These are phyloP conservation scores for Scaeva pyrastri DNA, from an alignment of 2,888 invertebrate genomes.

Conservation along the genomic window DNA sequence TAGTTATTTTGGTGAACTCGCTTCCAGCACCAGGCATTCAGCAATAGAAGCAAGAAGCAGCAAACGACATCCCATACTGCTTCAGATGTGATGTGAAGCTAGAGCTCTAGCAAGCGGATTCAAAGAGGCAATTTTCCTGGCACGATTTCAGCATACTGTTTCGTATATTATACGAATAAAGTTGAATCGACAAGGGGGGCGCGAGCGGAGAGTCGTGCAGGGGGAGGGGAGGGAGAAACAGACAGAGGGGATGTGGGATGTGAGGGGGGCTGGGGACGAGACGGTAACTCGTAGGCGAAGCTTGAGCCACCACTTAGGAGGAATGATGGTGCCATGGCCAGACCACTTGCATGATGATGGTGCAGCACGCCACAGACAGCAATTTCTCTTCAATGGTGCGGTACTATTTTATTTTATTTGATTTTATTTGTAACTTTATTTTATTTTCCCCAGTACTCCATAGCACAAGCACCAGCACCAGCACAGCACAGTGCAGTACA, in stretches of 20 bases:
- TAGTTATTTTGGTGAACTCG: conserved; percentile 27
- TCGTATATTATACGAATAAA: not conserved
- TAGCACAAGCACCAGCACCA: too few species aligned
- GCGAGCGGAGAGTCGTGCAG: too few species aligned
- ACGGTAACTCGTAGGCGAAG: conserved; percentile 28
- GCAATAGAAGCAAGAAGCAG: conserved; percentile 12
- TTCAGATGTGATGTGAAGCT: conserved; percentile 30
- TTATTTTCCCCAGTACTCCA: not conserved
- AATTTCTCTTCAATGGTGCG: conserved; percentile 48
- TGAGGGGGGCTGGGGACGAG: too few species aligned
- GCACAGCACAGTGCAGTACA: too few species aligned
- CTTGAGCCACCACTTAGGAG: conserved; percentile 33
- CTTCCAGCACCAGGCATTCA: conserved; percentile 25
- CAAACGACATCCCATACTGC: conserved; percentile 13
- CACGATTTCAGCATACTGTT: conserved; percentile 40
- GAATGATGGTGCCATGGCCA: conserved; percentile 42
- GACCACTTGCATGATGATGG: conserved; percentile 43
- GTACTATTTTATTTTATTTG: conserved; percentile 35
- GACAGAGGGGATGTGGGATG: not conserved
- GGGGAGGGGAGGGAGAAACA: too few species aligned
- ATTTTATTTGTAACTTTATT: conserved; percentile 30
- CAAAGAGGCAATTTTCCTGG: conserved; percentile 42
- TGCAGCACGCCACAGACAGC: conserved; percentile 36
- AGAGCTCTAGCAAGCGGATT: conserved; percentile 32
- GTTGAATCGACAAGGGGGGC: not conserved